Conservation (phyloP, 2,888 invertebrate genomes). For the Sympetrum striolatum region DNA sequence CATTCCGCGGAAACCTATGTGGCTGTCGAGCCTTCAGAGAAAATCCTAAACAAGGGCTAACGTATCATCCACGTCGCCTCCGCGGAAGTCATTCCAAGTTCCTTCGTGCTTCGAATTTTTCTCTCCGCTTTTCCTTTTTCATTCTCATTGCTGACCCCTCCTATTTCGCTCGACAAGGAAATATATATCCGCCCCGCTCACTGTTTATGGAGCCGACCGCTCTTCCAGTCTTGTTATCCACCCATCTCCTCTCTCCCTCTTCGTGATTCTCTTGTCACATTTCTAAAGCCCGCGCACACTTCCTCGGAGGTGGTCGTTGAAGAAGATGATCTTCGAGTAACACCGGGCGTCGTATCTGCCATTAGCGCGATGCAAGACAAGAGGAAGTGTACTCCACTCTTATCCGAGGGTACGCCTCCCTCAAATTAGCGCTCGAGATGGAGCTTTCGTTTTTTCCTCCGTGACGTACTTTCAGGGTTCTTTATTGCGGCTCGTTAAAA, state of each 20-base stretch:
- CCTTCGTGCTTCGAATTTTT: not conserved
- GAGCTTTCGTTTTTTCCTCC: not conserved
- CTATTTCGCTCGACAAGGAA: not conserved
- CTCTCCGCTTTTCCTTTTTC: not conserved
- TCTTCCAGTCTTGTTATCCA: not conserved
- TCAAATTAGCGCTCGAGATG: not conserved
- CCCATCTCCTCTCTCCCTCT: not conserved
- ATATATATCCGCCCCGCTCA: not conserved
- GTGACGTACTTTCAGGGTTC: not conserved
- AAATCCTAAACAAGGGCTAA: not conserved
- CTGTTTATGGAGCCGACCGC: not conserved
- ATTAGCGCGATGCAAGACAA: not conserved
- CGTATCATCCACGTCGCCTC: not conserved
- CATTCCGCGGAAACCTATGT: no score
- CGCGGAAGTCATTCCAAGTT: not conserved
- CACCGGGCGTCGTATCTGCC: not conserved
- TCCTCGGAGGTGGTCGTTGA: not conserved
- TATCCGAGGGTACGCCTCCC: not conserved
- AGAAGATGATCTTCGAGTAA: not conserved
- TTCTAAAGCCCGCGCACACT: not conserved
- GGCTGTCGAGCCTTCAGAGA: no score
- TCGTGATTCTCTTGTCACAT: constrained; percentile 11
- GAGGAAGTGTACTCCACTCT: not conserved
- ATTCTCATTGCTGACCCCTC: not conserved
- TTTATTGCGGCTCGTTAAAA: not conserved